A percentile compares a stretch with the other conserved stretches of the same genome.
Conservation (phyloP, 2,888 invertebrate genomes). For the Mallateleia sp. region DNA sequence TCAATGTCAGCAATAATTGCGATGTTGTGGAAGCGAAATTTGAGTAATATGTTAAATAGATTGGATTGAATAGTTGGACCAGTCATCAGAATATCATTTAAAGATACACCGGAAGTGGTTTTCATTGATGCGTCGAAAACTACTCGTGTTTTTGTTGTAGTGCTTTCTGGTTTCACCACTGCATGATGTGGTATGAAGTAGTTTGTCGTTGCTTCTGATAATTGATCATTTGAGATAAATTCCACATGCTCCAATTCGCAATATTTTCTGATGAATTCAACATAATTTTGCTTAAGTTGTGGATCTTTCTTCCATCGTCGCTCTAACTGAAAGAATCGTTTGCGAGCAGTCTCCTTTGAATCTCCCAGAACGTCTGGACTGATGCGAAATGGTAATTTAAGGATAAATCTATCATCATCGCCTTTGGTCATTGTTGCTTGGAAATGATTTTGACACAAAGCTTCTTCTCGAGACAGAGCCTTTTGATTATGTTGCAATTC, state of each 20-base stretch:
- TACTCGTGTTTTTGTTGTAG: slow-evolving; percentile 21
- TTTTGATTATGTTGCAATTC: slow-evolving; percentile 38
- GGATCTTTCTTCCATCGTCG: slow-evolving; percentile 4
- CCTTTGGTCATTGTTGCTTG: slow-evolving; percentile 1
- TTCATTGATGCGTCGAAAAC: not conserved
- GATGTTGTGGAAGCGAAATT: not conserved
- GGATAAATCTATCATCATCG: slow-evolving; percentile 63
- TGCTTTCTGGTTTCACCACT: not conserved
- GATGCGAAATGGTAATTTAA: slow-evolving; percentile 28
- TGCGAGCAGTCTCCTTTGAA: not conserved
- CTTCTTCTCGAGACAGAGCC: slow-evolving; percentile 64
- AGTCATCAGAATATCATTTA: slow-evolving; percentile 5
- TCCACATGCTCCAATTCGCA: slow-evolving; percentile 31
- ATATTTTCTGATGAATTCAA: slow-evolving; percentile 40
- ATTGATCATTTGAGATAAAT: not conserved
- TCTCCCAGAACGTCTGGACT: not conserved
- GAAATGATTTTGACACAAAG: slow-evolving; percentile 13
- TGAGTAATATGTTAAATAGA: not conserved
- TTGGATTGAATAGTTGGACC: slow-evolving; percentile 13
- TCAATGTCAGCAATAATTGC: not conserved
- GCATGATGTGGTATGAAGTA: slow-evolving; percentile 45
- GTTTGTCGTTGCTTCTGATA: not conserved
- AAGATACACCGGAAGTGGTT: not conserved
- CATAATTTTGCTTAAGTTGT: slow-evolving; percentile 14
- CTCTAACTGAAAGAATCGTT: slow-evolving; percentile 39